Base-by-base conservation (phyloP, 1,140 invertebrate species). In the Pseudoatta argentina region DNA sequence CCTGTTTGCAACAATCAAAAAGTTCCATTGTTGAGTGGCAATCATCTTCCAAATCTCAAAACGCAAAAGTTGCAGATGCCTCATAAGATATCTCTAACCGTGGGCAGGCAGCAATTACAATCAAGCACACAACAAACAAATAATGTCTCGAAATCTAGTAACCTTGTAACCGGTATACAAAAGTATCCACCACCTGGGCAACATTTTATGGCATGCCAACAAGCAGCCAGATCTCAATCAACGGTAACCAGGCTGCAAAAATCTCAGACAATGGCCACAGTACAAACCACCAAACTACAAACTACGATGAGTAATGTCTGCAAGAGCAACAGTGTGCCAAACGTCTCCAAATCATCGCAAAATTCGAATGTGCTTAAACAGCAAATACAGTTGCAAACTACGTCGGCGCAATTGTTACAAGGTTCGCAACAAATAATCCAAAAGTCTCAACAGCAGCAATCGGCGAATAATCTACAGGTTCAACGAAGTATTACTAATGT, bases 291-390 rank as follows among this genome's bases (percentile, higher is more conserved):
- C 0, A 89, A 30, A 3, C 61, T 87, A 7, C 92, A 96, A 72
- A 93, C 92, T 0, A 87, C 92, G 27, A 83, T 92, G 4, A 83
- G 77, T 44, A 95, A 94, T 18, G 93, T 95, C 7, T 93, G 94
- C 64, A 95, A 95, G 27, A 95, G 95, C 30, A 95, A 92, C 30
- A 94, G 92, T 64, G 91, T 89, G n/a, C 93, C 91, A 7, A 94
- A 93, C 39, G 90, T 94, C 18, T 79, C 86, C 3, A 94, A 93
- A 39, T 18, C 48, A 8, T 78, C 81, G 48, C 88, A 87, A 24
- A 93, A 89, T 16, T 88, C 91, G 4, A 91, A 91, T 34, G 34
- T 92, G 3, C 34, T 91, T 0, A 63, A 91, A 10, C 89, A 79
- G 10, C 87, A 82, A 12, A 61, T 21, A 16, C 85, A 82, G 2